A percentile compares a stretch with the other conserved stretches of the same genome.
phyloP scores from a whole-genome alignment of 1,140 invertebrate species.

The Hirudo medicinalis region DNA sequence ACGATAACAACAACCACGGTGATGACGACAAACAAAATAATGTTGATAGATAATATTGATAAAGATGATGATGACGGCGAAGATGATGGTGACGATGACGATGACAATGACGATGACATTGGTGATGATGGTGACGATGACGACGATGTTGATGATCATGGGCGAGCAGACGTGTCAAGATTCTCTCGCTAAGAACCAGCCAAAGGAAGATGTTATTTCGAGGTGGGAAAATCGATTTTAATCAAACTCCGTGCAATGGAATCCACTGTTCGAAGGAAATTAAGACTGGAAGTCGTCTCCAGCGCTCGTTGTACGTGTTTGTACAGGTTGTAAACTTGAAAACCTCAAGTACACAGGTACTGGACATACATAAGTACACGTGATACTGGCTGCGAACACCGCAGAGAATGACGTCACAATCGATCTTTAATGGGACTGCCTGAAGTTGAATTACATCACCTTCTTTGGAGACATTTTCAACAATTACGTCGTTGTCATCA shows the following conservation, averaged over 20 bases:
- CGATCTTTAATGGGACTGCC: too few species aligned
- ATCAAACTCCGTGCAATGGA: too few species aligned
- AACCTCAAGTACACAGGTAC: not conserved
- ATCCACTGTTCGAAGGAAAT: not conserved
- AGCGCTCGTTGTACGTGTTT: not conserved
- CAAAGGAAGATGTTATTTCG: too few species aligned
- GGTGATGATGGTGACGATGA: conserved; percentile 3
- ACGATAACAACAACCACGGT: too few species aligned
- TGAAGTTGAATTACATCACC: too few species aligned
- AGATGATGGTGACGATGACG: not conserved
- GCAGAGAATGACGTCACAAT: not conserved
- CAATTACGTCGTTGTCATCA: not conserved
- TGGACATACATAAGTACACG: not conserved
- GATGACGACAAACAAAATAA: too few species aligned
- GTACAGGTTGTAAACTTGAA: not conserved
- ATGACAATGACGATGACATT: not conserved
- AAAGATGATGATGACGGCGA: not conserved
- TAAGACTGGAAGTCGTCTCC: too few species aligned
- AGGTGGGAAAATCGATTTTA: too few species aligned
- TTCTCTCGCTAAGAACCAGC: too few species aligned
- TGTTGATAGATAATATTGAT: too few species aligned
- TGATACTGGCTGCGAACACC: not conserved
- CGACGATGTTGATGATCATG: not conserved
- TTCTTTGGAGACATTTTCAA: not conserved
- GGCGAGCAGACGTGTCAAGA: too few species aligned